Base-by-base conservation (phyloP, 2,113 vertebrate species). In the Raphicerus campestris region DNA sequence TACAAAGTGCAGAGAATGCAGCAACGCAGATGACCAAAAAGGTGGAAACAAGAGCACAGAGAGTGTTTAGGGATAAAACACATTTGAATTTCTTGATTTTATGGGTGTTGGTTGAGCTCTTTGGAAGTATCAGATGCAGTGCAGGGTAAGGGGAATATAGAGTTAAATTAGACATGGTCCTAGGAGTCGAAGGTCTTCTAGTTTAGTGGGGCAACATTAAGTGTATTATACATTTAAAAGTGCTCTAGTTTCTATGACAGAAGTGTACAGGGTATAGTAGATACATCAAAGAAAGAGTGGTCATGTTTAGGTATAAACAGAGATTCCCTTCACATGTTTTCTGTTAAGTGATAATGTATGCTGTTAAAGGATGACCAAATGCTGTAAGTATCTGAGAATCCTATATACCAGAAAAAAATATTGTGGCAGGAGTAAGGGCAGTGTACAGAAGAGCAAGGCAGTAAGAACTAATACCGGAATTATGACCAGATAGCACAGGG, bases 401-500 rank as follows among this genome's bases (percentile, higher is more conserved):
- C 35, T 19, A 13, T 8, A 14, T 22, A 51, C 5, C 7, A 32
- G 20, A n/a, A 22, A 22, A 51, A 61, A 53, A 73, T 55, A 19
- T 2, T 78, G 6, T 53, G 24, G 19, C 2, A 17, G 13, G 5
- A 51, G 30, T 14, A 80, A 58, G 5, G 26, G 26, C 22, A 32
- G 2, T 10, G 49, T 47, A 78, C 7, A 47, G 26, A 77, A 53
- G 4, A 55, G 4, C 4, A 20, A 2, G 51, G 0, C 4, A 39
- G 6, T 58, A 77, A 81, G 39, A 17, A 80, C 22, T 3, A 84
- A 10, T 14, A 7, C 5, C 17, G 19, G 53, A 78, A 11, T 22
- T 17, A 10, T 2, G 32, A 17, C 2, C 35, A 20, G 6, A 30
- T 1, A 28, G 8, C 2, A 24, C 3, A 15, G 32, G 24, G 24